Percentiles rank a stretch among this genome's conserved stretches.
Evolutionary conservation across 2,113 vertebrate species (phyloP).

Genomic region (Melanerpes aurifrons): DNA sequence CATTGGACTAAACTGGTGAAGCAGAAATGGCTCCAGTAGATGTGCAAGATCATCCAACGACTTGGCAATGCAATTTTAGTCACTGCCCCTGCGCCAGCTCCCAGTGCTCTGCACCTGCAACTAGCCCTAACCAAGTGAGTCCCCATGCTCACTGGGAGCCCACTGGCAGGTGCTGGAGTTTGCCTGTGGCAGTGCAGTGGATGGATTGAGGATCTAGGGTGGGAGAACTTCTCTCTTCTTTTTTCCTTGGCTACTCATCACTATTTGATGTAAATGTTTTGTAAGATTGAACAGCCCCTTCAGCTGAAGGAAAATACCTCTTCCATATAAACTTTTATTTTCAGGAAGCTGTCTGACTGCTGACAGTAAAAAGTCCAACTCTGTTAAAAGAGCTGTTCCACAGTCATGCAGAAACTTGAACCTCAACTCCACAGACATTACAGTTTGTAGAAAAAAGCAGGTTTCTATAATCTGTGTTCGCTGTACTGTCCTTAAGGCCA

Average conservation of each 20-base stretch:
- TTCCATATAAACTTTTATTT: not conserved
- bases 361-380: not conserved
- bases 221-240: not conserved
- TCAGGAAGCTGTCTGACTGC: not conserved
- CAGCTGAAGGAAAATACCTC: not conserved
- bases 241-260: not conserved
- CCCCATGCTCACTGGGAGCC: not conserved
- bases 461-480: not conserved
- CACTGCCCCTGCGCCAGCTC: not conserved
- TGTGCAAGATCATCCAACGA: not conserved
- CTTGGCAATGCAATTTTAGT: not conserved
- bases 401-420: not conserved
- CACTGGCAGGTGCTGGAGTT: not conserved
- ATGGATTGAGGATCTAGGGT: rapidly evolving
- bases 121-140: not conserved
- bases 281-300: not conserved
- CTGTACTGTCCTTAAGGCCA: not conserved
- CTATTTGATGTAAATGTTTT: not conserved
- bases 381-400: not conserved
- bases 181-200: not conserved
- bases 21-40: not conserved
- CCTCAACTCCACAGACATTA: not conserved
- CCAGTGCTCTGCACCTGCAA: not conserved
- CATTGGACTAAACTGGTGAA: not conserved
- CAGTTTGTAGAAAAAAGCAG: not conserved